Conservation (phyloP, 1,140 invertebrate genomes). For the Dufourea novaeangliae region DNA sequence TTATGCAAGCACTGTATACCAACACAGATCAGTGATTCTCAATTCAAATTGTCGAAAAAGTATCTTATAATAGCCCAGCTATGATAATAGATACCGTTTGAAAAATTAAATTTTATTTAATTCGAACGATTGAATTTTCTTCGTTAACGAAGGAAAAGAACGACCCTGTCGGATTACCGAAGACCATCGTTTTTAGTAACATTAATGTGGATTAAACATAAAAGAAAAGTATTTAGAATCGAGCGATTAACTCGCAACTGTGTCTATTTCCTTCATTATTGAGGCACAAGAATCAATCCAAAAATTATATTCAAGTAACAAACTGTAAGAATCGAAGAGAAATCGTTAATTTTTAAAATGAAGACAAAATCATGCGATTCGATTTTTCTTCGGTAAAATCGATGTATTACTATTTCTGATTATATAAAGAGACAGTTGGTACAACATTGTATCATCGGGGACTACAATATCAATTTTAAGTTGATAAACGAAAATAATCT, state of each 20-base stretch:
- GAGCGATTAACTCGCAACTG: not conserved
- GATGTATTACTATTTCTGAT: not conserved
- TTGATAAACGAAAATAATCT: not conserved
- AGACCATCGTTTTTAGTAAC: not conserved
- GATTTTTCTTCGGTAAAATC: too few relatives aligned
- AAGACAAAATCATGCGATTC: not conserved
- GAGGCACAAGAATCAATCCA: not conserved
- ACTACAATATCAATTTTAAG: not conserved
- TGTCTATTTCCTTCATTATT: conserved; percentile 8
- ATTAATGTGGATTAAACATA: conserved; percentile 1
- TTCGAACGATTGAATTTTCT: not conserved
- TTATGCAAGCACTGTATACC: not conserved
- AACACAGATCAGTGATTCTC: not conserved
- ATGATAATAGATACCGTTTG: not conserved
- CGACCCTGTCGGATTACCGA: conserved; percentile 11
- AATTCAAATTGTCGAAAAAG: not conserved
- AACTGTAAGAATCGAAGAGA: not conserved
- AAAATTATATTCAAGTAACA: not conserved
- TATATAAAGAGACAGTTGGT: not conserved
- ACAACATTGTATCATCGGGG: not conserved
- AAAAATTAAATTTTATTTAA: not conserved
- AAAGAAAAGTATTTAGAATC: not conserved
- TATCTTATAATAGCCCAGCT: not conserved
- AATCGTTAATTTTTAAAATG: too few relatives aligned
- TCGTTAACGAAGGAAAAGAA: not conserved